Conservation (phyloP, 53 echinoderm and acorn worm species). For the Hippasteria phrygiana region DNA sequence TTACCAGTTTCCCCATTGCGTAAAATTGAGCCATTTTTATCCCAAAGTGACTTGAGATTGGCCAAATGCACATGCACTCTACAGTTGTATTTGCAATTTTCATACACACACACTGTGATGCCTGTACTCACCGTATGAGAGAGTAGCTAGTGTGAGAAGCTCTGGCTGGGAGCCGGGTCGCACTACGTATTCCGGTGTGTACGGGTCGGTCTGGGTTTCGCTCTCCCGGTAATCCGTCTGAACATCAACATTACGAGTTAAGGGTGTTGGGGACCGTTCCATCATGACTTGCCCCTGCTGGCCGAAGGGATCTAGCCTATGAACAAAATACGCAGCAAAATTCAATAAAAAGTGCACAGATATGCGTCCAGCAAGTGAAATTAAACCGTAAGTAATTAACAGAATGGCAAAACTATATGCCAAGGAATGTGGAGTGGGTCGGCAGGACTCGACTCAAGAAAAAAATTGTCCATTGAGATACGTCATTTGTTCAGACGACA, state of each 20-base stretch:
- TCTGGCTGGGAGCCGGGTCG: conserved; percentile 98
- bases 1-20: too few relatives aligned
- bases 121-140: conserved; percentile 82
- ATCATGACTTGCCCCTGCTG: conserved; percentile 77
- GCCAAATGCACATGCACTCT: too few relatives aligned
- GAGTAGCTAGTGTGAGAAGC: conserved; percentile 92
- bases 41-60: too few relatives aligned
- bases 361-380: neutral
- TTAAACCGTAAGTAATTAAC: too few relatives aligned
- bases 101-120: neutral
- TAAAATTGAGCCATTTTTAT: too few relatives aligned
- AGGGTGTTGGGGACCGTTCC: conserved; percentile 89
- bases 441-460: too few relatives aligned
- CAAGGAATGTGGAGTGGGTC: too few relatives aligned
- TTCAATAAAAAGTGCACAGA: neutral
- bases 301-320: conserved; percentile 73
- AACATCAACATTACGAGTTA: conserved; percentile 86
- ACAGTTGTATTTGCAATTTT: neutral
- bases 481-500: too few relatives aligned
- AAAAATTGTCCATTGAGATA: too few relatives aligned
- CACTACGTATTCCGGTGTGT: conserved; percentile 98
- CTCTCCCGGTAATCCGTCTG: conserved; percentile 99
- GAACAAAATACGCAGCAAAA: neutral
- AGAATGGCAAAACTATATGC: too few relatives aligned
- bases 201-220: conserved; percentile 97